A percentile compares a stretch with the other conserved stretches of the same genome.
Conservation (phyloP, 2,797 vertebrate genomes). For the Lutjanus campechanus region DNA sequence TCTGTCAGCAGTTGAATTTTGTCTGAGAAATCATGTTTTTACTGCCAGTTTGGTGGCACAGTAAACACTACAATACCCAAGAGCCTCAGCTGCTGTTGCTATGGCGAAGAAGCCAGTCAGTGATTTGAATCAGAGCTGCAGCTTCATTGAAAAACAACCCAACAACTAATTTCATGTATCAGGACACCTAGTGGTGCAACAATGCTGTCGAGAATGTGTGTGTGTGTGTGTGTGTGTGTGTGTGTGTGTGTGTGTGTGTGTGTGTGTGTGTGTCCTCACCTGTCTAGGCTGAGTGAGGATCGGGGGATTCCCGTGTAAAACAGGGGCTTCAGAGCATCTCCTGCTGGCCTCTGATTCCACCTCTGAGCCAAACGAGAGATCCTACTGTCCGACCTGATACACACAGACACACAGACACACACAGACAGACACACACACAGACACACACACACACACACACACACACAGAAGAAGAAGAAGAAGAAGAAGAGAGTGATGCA, state of each 20-base stretch:
- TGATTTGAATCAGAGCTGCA: neutral
- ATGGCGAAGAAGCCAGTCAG: slow-evolving; percentile 5
- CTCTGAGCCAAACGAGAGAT: slow-evolving; percentile 86
- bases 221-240: slow-evolving; percentile 3
- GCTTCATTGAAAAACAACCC: neutral
- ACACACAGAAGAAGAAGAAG: neutral
- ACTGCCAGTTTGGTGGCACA: too few species aligned
- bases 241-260: slow-evolving; percentile 1
- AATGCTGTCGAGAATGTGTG: neutral
- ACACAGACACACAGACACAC: slow-evolving; percentile 40
- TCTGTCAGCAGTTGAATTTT: neutral
- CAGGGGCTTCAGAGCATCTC: slow-evolving; percentile 89
- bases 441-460: slow-evolving; percentile 43
- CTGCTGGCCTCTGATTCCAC: slow-evolving; percentile 87
- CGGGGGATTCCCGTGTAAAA: slow-evolving; percentile 80
- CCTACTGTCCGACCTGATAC: slow-evolving; percentile 80
- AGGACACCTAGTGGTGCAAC: neutral
- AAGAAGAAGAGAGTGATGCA: neutral
- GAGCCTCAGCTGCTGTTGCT: slow-evolving; percentile 26
- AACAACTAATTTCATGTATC: neutral
- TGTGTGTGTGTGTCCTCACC: slow-evolving; percentile 82
- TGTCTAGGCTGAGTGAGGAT: slow-evolving; percentile 86
- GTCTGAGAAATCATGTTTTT: too few species aligned
- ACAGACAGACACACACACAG: slow-evolving; percentile 14
- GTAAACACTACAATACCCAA: slow-evolving; percentile 27